These are phyloP conservation scores for Pangasius krempfi DNA, from an alignment of 2,797 vertebrate species.

Conservation along the genomic window DNA sequence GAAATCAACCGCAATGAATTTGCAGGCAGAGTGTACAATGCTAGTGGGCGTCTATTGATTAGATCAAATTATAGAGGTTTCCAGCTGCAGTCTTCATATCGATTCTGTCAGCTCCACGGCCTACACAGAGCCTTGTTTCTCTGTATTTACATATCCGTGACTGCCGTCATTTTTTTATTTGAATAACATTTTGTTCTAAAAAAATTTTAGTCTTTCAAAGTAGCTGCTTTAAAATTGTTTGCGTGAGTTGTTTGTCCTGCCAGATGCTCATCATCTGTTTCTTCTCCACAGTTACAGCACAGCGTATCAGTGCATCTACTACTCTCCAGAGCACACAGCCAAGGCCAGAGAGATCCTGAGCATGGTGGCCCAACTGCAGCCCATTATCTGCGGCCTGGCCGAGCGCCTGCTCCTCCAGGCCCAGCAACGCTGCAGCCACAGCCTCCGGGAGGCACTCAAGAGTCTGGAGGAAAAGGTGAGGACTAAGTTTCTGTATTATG, in stretches of 20 bases:
- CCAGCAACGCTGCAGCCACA: conserved; percentile 84
- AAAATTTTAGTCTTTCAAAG: not conserved
- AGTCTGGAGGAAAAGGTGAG: conserved; percentile 94
- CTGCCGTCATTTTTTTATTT: conserved; percentile 5
- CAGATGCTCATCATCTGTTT: not conserved
- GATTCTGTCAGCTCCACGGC: conserved; percentile 23
- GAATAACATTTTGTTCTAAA: not conserved
- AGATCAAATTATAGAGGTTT: conserved; percentile 33
- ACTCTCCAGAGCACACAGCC: conserved; percentile 95
- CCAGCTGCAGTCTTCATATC: conserved; percentile 4
- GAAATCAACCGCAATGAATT: not conserved
- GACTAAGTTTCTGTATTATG: not conserved
- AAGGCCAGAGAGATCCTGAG: conserved; percentile 95
- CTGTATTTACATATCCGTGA: not conserved
- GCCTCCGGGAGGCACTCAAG: conserved; percentile 91
- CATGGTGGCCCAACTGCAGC: conserved; percentile 89
- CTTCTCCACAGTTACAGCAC: conserved; percentile 81
- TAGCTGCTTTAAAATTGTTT: not conserved
- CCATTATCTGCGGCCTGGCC: conserved; percentile 87
- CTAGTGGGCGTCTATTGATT: conserved; percentile 33
- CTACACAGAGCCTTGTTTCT: not conserved
- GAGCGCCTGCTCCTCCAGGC: conserved; percentile 92
- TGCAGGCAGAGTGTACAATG: conserved; percentile 12
- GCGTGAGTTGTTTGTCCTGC: not conserved
- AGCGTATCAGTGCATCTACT: conserved; percentile 98